These are phyloP conservation scores for Buteo buteo DNA, from an alignment of 2,113 vertebrate species.

Conservation along the genomic window DNA sequence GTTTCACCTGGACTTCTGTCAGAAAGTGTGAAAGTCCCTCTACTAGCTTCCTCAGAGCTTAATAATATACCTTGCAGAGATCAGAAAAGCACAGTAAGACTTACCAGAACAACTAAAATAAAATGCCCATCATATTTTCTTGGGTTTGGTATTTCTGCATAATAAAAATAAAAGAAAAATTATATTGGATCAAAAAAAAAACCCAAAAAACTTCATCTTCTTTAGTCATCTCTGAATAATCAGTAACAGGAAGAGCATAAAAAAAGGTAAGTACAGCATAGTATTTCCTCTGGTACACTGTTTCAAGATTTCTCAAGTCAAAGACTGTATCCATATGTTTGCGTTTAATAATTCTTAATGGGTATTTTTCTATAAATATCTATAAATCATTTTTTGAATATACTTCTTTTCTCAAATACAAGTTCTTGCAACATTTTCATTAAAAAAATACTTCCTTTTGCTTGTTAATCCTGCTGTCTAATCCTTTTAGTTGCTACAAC, in stretches of 20 bases:
- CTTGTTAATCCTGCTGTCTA: not conserved
- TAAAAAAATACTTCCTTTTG: not conserved
- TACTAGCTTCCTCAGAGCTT: not conserved
- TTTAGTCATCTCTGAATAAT: not conserved
- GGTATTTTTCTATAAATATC: not conserved
- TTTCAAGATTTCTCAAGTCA: not conserved
- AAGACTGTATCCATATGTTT: not conserved
- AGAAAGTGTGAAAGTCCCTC: not conserved
- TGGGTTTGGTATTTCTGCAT: not conserved
- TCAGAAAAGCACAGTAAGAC: not conserved
- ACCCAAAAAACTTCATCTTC: not conserved
- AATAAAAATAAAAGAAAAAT: not conserved
- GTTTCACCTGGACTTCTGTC: not conserved
- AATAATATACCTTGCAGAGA: not conserved
- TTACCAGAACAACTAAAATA: not conserved
- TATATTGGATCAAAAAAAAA: not conserved
- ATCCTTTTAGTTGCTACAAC: not conserved
- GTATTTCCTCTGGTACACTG: not conserved
- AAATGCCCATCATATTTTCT: not conserved
- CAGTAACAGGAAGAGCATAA: not conserved
- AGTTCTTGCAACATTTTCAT: not conserved
- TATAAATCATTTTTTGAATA: not conserved
- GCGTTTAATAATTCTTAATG: not conserved
- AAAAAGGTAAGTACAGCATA: not conserved
- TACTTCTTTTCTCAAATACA: not conserved